phyloP scores from a whole-genome alignment of 2,797 vertebrate species.

The Masticophis lateralis region DNA sequence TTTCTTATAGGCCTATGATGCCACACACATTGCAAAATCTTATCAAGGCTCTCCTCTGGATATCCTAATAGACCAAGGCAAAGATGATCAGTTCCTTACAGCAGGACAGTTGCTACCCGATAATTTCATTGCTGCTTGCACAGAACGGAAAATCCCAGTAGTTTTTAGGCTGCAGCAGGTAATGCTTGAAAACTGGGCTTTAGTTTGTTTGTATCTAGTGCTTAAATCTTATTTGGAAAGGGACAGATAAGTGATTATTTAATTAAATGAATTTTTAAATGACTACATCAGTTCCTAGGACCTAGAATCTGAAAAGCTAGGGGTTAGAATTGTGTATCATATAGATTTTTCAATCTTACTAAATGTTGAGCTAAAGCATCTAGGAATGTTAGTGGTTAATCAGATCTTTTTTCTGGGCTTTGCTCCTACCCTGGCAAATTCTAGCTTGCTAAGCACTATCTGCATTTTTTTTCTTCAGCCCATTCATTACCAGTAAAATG shows the following conservation, averaged over 20 bases:
- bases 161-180: slow-evolving; percentile 95
- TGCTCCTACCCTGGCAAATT: not conserved
- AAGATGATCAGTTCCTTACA: slow-evolving; percentile 90
- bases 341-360: not conserved
- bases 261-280: not conserved
- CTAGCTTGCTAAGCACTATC: not conserved
- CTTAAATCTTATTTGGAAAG: not conserved
- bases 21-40: slow-evolving; percentile 80
- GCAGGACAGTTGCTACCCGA: slow-evolving; percentile 91
- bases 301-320: not conserved
- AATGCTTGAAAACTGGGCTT: slow-evolving; percentile 51
- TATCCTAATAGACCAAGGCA: slow-evolving; percentile 93
- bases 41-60: slow-evolving; percentile 85
- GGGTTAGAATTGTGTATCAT: not conserved
- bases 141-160: slow-evolving; percentile 86
- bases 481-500: not conserved
- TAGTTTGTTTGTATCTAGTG: not conserved
- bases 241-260: not conserved
- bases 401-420: not conserved
- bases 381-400: not conserved
- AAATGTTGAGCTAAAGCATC: not conserved
- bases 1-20: slow-evolving; percentile 82
- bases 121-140: slow-evolving; percentile 91
- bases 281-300: not conserved
- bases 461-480: not conserved